phyloP scores from a whole-genome alignment of 2,797 vertebrate genomes.

The Philypnodon macrostomus region DNA sequence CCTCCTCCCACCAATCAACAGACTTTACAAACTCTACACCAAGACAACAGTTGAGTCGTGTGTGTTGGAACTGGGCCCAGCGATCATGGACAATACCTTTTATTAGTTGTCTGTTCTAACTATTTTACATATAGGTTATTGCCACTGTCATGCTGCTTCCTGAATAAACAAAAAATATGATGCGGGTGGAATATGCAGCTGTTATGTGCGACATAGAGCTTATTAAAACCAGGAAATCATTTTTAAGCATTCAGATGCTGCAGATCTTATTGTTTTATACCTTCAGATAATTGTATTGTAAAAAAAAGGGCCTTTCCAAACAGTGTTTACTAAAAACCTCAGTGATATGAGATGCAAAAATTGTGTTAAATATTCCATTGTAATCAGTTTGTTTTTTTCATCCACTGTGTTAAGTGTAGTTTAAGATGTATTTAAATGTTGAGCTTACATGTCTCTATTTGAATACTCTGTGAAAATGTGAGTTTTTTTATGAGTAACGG shows the following conservation, averaged over 20 bases:
- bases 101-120: constrained; percentile 5
- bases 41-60: constrained; percentile 27
- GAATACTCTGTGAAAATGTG: neutral
- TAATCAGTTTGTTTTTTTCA: constrained; percentile 5
- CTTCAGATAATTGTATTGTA: constrained; percentile 35
- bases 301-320: constrained; percentile 25
- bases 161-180: constrained; percentile 28
- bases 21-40: constrained; percentile 28
- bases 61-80: constrained; percentile 23
- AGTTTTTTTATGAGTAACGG: neutral
- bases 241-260: constrained; percentile 13
- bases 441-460: neutral
- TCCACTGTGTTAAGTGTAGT: constrained; percentile 22
- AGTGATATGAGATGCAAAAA: constrained; percentile 12
- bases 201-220: constrained; percentile 10
- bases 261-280: constrained; percentile 12
- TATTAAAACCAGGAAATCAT: constrained; percentile 3
- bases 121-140: constrained; percentile 7
- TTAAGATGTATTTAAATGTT: constrained; percentile 8
- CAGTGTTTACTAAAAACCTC: constrained; percentile 31
- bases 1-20: constrained; percentile 13
- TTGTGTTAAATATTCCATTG: constrained; percentile 21
- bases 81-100: constrained; percentile 19
- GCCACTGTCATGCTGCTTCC: constrained; percentile 15
- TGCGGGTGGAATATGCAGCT: constrained; percentile 17